Base-by-base conservation (phyloP, 2,888 invertebrate genomes). In the Pseudoips prasinana region DNA sequence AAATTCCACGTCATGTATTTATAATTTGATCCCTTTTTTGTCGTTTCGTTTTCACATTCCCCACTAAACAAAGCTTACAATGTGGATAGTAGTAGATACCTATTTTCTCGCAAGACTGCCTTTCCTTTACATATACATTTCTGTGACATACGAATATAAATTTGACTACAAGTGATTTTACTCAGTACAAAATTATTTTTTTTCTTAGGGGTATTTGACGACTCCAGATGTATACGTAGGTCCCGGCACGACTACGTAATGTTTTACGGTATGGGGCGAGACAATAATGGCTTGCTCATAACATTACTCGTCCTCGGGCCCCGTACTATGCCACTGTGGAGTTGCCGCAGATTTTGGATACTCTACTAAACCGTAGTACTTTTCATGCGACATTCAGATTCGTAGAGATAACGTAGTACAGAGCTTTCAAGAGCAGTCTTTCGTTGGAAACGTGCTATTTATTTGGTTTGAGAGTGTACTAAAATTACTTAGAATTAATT, bases 241-340 rank as follows among this genome's bases (percentile, higher is more conserved):
- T 73, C 73, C 71, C 75, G 77, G 73, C 67, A 74, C 77, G 73
- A 77, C 84, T 87, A 75, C 82, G 85, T 87, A 86, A 87, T 87
- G 86, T 83, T 88, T 87, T 88, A 88, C 87, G 87, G 87, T 86
- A 88, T 88, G 83, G 86, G 82, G 81, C 82, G 86, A 87, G 87
- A 88, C 88, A 88, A 88, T 88, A 88, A 88, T 88, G 88, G 87
- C 75, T 84, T 81, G 87, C 88, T 88, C 88, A 88, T 88, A 88
- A 88, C 88, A 88, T 88, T 82, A 88, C 88, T 88, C 88, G 85
- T 86, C 81, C 78, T 75, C 73, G 59, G 53, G 65, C 72, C 82
- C 61, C 56, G 78, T 82, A 84, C 85, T 67, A 81, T 52, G 80
- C 55, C 49, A 73, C 72, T 61, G 58, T 59, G 47, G 57, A 60